These are phyloP conservation scores for Dusona sp. DNA, from an alignment of 2,888 invertebrate species.

Conservation along the genomic window DNA sequence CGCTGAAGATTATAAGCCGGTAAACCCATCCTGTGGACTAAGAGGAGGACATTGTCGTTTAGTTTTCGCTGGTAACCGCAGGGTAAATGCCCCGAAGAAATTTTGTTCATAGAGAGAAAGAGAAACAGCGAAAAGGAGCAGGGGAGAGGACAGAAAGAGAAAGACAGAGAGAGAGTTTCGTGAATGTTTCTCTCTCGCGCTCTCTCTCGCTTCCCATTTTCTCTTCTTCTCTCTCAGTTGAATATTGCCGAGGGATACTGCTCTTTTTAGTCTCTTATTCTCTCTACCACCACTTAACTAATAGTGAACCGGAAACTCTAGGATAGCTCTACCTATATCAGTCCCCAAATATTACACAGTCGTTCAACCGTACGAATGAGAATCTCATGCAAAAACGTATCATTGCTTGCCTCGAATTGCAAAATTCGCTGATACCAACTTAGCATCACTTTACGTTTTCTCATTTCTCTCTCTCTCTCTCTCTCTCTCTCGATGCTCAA, in stretches of 20 bases:
- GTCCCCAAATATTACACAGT: slow-evolving; percentile 16
- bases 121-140: slow-evolving; percentile 15
- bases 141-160: too few species aligned
- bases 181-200: slow-evolving; percentile 20
- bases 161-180: slow-evolving; percentile 39
- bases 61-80: slow-evolving; percentile 38
- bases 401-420: neutral
- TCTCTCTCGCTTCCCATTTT: neutral
- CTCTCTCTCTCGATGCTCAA: neutral
- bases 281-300: neutral
- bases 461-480: slow-evolving; percentile 1
- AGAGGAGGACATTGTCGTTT: slow-evolving; percentile 51
- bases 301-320: slow-evolving; percentile 38
- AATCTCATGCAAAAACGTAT: slow-evolving; percentile 50
- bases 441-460: slow-evolving; percentile 15
- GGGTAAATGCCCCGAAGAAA: slow-evolving; percentile 52
- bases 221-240: neutral
- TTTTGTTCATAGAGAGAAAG: slow-evolving; percentile 31
- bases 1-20: slow-evolving; percentile 54
- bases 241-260: slow-evolving; percentile 1
- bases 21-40: slow-evolving; percentile 44
- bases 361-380: slow-evolving; percentile 40
- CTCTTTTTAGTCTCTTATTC: slow-evolving; percentile 1
- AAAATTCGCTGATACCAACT: slow-evolving; percentile 27
- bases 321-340: slow-evolving; percentile 38